phyloP scores from a whole-genome alignment of 1,140 invertebrate species.

The Bombus polaris region DNA sequence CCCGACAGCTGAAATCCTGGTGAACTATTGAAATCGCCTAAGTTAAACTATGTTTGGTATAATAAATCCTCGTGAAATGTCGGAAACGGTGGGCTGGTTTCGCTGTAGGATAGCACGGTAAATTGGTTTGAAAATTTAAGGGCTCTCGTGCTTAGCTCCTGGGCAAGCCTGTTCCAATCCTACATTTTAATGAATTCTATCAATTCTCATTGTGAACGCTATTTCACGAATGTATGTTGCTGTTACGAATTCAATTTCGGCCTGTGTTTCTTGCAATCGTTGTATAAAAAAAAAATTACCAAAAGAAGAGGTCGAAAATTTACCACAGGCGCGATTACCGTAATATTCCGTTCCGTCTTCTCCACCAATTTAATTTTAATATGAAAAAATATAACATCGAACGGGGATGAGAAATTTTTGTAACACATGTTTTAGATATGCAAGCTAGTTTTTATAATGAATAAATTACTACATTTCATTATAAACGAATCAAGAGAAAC shows the following conservation, averaged over 20 bases:
- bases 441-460: too few species aligned
- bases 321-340: not conserved
- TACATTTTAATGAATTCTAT: conserved; percentile 18
- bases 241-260: not conserved
- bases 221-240: not conserved
- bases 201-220: not conserved
- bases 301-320: not conserved
- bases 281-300: not conserved
- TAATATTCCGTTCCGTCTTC: not conserved
- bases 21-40: conserved; percentile 27
- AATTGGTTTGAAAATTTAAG: conserved; percentile 33
- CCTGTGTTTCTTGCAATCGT: not conserved
- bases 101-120: not conserved
- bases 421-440: too few species aligned
- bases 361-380: not conserved
- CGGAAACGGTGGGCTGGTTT: not conserved
- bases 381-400: too few species aligned
- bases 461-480: too few species aligned
- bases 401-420: too few species aligned
- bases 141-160: not conserved
- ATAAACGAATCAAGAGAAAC: too few species aligned
- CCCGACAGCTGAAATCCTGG: conserved; percentile 10
- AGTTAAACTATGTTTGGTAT: conserved; percentile 21
- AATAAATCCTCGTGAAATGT: conserved; percentile 24
- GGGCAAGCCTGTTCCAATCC: not conserved